A percentile compares a stretch with the other conserved stretches of the same genome.
Conservation (phyloP, 2,888 invertebrate genomes). For the Calliscelio sp. region DNA sequence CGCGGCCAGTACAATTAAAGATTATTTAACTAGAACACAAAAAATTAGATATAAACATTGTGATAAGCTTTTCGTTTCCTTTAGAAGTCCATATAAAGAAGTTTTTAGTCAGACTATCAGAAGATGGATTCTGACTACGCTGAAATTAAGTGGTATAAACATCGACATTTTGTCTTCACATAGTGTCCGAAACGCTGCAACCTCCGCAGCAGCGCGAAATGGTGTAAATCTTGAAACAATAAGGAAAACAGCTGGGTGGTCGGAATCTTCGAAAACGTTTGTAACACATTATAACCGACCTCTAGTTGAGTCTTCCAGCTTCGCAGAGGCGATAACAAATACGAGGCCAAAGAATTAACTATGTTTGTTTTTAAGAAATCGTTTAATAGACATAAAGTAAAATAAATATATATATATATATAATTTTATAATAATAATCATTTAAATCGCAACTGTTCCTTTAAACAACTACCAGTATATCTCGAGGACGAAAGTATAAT, state of each 20-base stretch:
- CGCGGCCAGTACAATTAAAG: conserved; percentile 1
- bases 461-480: conserved; percentile 8
- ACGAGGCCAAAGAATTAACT: background rate
- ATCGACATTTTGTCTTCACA: background rate
- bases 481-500: conserved; percentile 18
- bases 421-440: too few species aligned
- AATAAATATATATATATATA: too few species aligned
- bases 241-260: conserved; percentile 17
- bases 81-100: conserved; percentile 4
- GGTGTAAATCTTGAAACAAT: conserved; percentile 7
- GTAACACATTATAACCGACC: conserved; percentile 14
- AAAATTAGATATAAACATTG: background rate
- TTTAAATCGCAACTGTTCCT: background rate
- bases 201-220: background rate
- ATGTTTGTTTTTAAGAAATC: background rate
- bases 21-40: conserved; percentile 7
- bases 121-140: background rate
- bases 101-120: background rate
- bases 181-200: background rate
- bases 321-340: background rate
- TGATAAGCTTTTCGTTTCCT: background rate
- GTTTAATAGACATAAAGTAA: background rate
- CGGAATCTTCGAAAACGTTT: background rate
- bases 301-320: background rate
- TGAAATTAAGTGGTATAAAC: background rate